phyloP scores from a whole-genome alignment of 1,140 invertebrate genomes.

The Lordiphosa clarofinis region DNA sequence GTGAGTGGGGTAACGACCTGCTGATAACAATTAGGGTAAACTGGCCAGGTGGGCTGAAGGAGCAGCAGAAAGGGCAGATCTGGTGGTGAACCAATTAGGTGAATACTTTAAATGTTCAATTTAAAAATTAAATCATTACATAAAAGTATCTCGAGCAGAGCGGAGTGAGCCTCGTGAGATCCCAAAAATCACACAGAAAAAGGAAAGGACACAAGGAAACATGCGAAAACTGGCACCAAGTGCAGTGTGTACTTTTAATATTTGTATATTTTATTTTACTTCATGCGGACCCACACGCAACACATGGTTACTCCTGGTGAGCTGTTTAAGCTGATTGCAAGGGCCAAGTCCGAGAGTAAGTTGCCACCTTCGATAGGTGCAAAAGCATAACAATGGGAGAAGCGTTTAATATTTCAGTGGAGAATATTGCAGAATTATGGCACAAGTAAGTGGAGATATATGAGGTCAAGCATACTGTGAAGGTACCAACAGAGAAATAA shows the following conservation, averaged over 20 bases:
- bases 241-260: slow-evolving; percentile 9
- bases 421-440: slow-evolving; percentile 5
- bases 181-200: slow-evolving; percentile 25
- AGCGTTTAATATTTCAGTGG: slow-evolving; percentile 3
- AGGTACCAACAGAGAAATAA: too few relatives aligned
- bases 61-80: background rate
- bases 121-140: too few relatives aligned
- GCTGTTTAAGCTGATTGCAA: slow-evolving; percentile 58
- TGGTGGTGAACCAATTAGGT: background rate
- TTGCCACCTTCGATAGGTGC: slow-evolving; percentile 4
- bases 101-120: background rate
- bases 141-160: background rate
- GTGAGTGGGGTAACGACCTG: slow-evolving; percentile 32
- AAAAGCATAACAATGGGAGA: slow-evolving; percentile 16
- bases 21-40: slow-evolving; percentile 50
- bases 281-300: slow-evolving; percentile 36
- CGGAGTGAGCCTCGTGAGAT: slow-evolving; percentile 15
- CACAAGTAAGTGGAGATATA: background rate
- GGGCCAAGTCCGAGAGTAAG: slow-evolving; percentile 14
- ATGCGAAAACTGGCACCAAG: slow-evolving; percentile 2
- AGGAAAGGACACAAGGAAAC: slow-evolving; percentile 6
- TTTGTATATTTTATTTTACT: too few relatives aligned
- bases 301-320: slow-evolving; percentile 52
- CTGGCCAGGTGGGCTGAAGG: background rate
- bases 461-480: too few relatives aligned